Evolutionary conservation across 2,888 invertebrate species (phyloP), one percentile per base, ranked within the genome.

Genomic region (Scrobipalpa atriplicella): DNA sequence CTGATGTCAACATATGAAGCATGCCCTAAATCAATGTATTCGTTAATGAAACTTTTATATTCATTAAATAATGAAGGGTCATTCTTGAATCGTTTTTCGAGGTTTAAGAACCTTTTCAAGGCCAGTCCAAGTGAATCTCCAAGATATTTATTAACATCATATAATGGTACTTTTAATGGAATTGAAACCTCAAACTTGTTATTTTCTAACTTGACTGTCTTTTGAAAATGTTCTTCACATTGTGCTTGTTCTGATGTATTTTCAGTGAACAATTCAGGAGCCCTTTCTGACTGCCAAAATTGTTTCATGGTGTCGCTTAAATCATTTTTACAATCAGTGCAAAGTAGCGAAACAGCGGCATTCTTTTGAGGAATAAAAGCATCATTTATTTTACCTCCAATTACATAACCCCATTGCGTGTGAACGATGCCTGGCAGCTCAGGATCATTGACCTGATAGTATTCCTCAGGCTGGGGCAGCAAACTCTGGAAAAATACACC

Each of bases 401-500:
- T n/a, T n/a, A n/a, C n/a, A 39, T 43, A 43, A 43, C 43, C 41
- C 3, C 39, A 62, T 6, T 11, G 7, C 2, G 41, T 62, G 13
- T 41, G 47, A 11, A 29, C 8, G 1, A 51, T 1, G 2, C 11
- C 8, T 16, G 18, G 51, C 13, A 36, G 51, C 36, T 47, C 51
- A 41, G 43, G 5, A 21, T n/a, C n/a, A n/a, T n/a, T n/a, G 19
- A 10, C 29, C 2, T 29, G 11, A 36, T 43, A 9, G 11, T 13
- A 6, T 13, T 43, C 19, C 21, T 61, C 61, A 61, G 39, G 52
- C 11, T 19, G 54, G 0, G 21, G 29, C 65, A 65, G 51, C 1
- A 65, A 39, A 2, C 13, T 21, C 60, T 65, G 65, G 18, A 65
- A 65, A 38, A 60, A 65, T 18, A 65, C 54, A 39, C 58, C 65